Evolutionary conservation across 1,140 invertebrate genomes (phyloP), one percentile per base, ranked within the genome.

Genomic region (Drosophila nigromelanica): DNA sequence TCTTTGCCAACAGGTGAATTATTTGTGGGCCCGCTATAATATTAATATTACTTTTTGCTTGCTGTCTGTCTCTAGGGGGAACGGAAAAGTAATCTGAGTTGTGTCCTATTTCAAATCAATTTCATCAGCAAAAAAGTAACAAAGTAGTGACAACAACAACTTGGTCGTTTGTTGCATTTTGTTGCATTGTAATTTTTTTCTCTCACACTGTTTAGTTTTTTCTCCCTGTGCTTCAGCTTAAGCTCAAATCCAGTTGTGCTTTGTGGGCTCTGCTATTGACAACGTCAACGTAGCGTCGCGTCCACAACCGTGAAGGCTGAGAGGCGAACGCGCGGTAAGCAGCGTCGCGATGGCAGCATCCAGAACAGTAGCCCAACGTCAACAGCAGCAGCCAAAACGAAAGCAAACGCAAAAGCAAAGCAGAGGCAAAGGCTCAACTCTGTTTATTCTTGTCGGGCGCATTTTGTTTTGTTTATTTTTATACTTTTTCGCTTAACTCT

Each of bases 401-500:
- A 30, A 14, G 27, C 47, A 18, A 14, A 12, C 12, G 21, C 45
- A 48, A 24, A 48, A 27, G 35, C 59, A 30, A 40, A 33, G 51
- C 52, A 42, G 40, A 43, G 42, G 61, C 52, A 66, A 54, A 61
- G 33, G 15, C 58, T 55, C 66, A 62, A 56, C 66, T 70, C 67
- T 82, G 80, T 83, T 82, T 82, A 78, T 81, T 75, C 71, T 81
- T 80, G 61, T 81, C 61, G 51, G 61, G 66, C 68, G 67, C 39
- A 66, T 62, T 81, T 81, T 66, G 47, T 52, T 78, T 86, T 87
- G 71, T 86, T 86, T 85, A 85, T 87, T 87, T 81, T 76, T 48
- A 69, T 78, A 63, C 64, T 67, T 81, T 72, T 73, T 60, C 27
- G 59, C 66, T 69, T 75, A 69, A 76, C 81, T 87, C 81, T 81